Conservation (phyloP, 2,888 invertebrate species). For the Amphimallon solstitiale region DNA sequence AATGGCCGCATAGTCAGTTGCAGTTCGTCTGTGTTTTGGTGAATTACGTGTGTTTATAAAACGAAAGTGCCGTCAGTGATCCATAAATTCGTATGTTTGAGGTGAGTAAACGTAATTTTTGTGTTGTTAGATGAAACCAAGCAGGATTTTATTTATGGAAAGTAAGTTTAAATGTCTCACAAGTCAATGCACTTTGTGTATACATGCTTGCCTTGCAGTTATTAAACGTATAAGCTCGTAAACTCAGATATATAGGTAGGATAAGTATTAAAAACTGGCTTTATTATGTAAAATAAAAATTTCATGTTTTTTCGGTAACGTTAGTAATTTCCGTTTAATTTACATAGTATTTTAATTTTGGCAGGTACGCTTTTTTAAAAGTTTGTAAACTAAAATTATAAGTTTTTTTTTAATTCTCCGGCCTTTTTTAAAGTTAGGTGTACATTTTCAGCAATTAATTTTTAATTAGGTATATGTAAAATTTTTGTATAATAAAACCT, state of each 20-base stretch:
- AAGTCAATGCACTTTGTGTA: constrained; percentile 39
- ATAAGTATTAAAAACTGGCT: constrained; percentile 4
- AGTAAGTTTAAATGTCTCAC: constrained; percentile 35
- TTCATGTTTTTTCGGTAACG: too few species aligned
- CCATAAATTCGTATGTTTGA: constrained; percentile 21
- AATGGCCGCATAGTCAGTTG: constrained; percentile 35
- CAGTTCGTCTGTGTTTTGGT: constrained; percentile 25
- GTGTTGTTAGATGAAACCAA: neutral
- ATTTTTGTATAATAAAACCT: too few species aligned
- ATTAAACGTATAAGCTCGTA: constrained; percentile 8
- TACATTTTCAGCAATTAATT: too few species aligned
- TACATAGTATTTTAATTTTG: too few species aligned
- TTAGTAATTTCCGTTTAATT: too few species aligned
- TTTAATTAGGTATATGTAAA: too few species aligned
- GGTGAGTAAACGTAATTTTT: constrained; percentile 30
- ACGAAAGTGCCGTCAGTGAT: constrained; percentile 20
- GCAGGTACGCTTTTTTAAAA: too few species aligned
- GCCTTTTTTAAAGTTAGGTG: too few species aligned
- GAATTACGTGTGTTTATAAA: constrained; percentile 34
- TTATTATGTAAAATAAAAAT: constrained; percentile 27
- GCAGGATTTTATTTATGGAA: constrained; percentile 34
- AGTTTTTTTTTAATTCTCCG: too few species aligned
- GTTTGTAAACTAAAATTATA: too few species aligned
- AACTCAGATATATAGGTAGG: constrained; percentile 1
- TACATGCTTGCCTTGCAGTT: neutral